Evolutionary conservation across 2,113 vertebrate species (phyloP), one percentile per base, ranked within the genome.

Genomic region (Pelvicachromis taeniatus): DNA sequence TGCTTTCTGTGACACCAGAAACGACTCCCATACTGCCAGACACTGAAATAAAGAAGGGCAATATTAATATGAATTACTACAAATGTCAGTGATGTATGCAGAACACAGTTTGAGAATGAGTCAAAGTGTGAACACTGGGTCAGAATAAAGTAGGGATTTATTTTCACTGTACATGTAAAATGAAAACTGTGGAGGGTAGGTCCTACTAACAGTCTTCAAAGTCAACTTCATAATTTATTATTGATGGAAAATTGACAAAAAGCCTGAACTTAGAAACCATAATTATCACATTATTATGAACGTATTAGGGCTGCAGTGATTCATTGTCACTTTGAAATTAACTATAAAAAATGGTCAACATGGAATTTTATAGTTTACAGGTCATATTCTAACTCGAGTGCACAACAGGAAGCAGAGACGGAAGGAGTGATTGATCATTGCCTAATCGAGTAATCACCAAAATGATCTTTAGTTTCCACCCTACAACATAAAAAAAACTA

Each of bases 1-100:
- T 17, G 84, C 86, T 85, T 82, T 96, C 92, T 99, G 97, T 93
- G 97, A 97, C 85, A 97, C 87, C 31, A 99, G 95, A 94, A 99
- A 99, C 9, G 97, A 96, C 88, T 99, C 98, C 98, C 98, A 99
- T 10, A 96, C 97, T 14, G 98, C 97, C 95, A 99, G 97, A 94
- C 98, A 99, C 98, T 99, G 94, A 40, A 94, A 95, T 55, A 17
- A 4, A 82, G 10, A 53, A 19, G 2, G 3, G 1, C 23, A 26
- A 0, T 10, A 6, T 16, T 45, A 26, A 0, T 68, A 0, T 48
- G 16, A 16, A 16, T 68, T 23, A 40, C 19, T n/a, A 9, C 8
- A 33, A 6, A 35, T 35, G 33, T 7, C 5, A 35, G 6, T 6
- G 33, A 35, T 35, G 33, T 6, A 35, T 35, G 7, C 33, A 35